A percentile compares a stretch with the other conserved stretches of the same genome.
These are phyloP conservation scores for Callinectes sapidus DNA, from an alignment of 2,888 invertebrate genomes.

Conservation along the genomic window DNA sequence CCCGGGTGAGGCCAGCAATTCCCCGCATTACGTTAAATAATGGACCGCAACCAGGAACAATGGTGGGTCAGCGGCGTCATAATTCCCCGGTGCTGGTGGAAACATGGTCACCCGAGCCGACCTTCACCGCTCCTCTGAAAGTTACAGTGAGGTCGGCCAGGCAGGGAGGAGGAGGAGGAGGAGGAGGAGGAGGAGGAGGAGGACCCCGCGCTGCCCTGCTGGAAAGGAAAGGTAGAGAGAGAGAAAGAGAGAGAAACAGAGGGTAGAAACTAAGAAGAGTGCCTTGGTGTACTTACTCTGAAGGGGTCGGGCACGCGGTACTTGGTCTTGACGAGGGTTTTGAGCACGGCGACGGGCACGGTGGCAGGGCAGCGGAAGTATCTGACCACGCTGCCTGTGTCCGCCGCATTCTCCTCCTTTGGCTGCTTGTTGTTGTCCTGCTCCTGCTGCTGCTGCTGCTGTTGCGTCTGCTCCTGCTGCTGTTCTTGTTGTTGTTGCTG, in stretches of 20 bases:
- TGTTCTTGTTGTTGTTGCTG: not conserved
- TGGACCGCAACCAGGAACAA: not conserved
- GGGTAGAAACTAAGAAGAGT: not conserved
- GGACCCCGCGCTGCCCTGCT: not conserved
- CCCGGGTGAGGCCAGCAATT: not conserved
- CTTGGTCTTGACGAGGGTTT: slow-evolving; percentile 90
- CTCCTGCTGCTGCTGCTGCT: not conserved
- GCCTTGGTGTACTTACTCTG: slow-evolving; percentile 58
- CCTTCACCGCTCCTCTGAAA: slow-evolving; percentile 4
- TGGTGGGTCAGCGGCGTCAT: slow-evolving; percentile 34
- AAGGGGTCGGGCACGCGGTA: slow-evolving; percentile 77
- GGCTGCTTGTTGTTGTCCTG: not conserved
- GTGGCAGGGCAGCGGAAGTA: slow-evolving; percentile 94
- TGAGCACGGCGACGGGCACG: slow-evolving; percentile 90
- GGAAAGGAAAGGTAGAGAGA: not conserved
- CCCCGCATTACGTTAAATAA: slow-evolving; percentile 22
- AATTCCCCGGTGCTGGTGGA: slow-evolving; percentile 26
- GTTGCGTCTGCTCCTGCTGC: not conserved
- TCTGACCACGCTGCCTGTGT: slow-evolving; percentile 75
- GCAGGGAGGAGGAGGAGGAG: no score
- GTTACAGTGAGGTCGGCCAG: slow-evolving; percentile 22
- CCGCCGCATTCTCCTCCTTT: not conserved
- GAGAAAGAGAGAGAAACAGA: not conserved
- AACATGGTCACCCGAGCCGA: slow-evolving; percentile 27
- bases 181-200: no score